Conservation (phyloP, 64 coral and sea anemone genomes). For the Pachyseris speciosa region DNA sequence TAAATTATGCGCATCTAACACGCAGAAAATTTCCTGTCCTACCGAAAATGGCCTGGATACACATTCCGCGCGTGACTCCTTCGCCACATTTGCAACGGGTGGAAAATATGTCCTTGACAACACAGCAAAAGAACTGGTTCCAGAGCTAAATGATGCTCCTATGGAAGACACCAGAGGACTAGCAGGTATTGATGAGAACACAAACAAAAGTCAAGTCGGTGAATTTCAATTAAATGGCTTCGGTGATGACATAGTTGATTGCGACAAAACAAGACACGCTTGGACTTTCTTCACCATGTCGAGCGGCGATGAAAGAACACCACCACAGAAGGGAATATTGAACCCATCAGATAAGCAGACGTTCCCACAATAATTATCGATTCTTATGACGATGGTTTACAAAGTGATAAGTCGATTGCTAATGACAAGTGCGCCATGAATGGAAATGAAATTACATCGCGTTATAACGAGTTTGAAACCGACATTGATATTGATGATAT, state of each 20-base stretch:
- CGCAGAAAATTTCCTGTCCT: not conserved
- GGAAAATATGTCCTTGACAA: not conserved
- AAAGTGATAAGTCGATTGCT: slow-evolving; percentile 11
- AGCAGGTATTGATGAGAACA: not conserved
- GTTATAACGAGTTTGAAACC: slow-evolving; percentile 68
- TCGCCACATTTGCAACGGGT: not conserved
- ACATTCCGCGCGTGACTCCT: slow-evolving; percentile 20
- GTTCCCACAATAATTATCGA: slow-evolving; percentile 66
- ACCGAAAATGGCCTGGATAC: slow-evolving; percentile 5
- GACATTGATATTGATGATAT: slow-evolving; percentile 91
- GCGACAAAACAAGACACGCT: slow-evolving; percentile 60
- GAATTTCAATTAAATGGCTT: slow-evolving; percentile 18
- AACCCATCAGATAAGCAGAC: not conserved
- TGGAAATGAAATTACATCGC: not conserved
- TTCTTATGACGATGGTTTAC: slow-evolving; percentile 9
- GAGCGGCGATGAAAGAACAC: not conserved
- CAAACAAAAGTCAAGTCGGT: slow-evolving; percentile 40
- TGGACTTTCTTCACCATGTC: slow-evolving; percentile 92
- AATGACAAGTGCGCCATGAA: slow-evolving; percentile 20
- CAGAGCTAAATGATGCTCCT: not conserved
- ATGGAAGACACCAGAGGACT: slow-evolving; percentile 11
- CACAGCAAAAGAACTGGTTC: not conserved
- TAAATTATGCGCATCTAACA: slow-evolving; percentile 2
- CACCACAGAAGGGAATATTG: not conserved
- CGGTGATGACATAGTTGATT: slow-evolving; percentile 21